Evolutionary conservation across 2,888 invertebrate genomes (phyloP), one percentile per base, ranked within the genome.

Genomic region (Phengaris alcon): DNA sequence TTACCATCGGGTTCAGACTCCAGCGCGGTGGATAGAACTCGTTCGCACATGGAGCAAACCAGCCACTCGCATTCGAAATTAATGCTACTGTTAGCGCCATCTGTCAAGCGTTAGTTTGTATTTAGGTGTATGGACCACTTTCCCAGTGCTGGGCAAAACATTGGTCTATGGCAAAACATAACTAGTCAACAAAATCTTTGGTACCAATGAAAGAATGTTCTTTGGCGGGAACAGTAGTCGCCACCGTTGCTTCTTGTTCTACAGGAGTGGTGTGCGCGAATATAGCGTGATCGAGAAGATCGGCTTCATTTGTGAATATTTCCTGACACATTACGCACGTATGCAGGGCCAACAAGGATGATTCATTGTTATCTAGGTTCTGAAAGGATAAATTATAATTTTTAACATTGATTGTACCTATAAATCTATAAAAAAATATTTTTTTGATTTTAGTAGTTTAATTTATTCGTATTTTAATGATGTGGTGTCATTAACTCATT

Each of bases 291-390:
- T 91, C 90, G 15, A 93, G 83, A 51, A 92, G 85, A 82, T 93
- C 92, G 13, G 87, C 84, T 73, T 93, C 92, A 1, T 87, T 90
- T 0, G 90, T 90, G 77, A 93, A 93, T 82, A 93, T 91, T 80
- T 91, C 92, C 79, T 92, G 92, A 77, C 93, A 93, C 48, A 92
- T 85, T 5, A 89, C 87, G 80, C 93, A 93, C 2, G 92, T 90
- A 79, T 93, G 90, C 73, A 92, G 79, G 15, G 92, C 90, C 73
- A 92, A 80, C 76, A 91, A 77, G 77, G 91, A 89, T 0, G 91
- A 90, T 1, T 88, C 90, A 59, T 77, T 83, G 57, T 76, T 83
- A 57, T 84, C 87, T 59, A 76, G 13, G 70, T 84, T 84, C 89
- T 89, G 79, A 76, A 87, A 85, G 73, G 3, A 75, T 76, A 75